These are phyloP conservation scores for Epicampocera succincta DNA, from an alignment of 2,888 invertebrate genomes.

Conservation along the genomic window DNA sequence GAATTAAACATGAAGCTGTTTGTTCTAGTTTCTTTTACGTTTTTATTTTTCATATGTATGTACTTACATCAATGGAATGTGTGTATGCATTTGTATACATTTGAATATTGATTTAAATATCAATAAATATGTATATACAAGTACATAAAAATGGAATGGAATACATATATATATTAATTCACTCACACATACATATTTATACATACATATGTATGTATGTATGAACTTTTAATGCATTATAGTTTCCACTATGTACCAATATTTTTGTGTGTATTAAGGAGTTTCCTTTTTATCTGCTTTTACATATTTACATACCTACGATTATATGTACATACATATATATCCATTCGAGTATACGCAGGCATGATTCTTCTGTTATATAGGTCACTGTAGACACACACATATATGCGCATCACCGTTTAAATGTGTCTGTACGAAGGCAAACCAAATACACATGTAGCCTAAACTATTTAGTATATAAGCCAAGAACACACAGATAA, in stretches of 20 bases:
- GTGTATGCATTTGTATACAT: neutral
- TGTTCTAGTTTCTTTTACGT: constrained; percentile 24
- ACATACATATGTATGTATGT: too few species aligned
- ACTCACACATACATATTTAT: neutral
- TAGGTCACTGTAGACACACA: constrained; percentile 51
- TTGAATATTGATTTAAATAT: constrained; percentile 18
- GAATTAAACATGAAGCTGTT: constrained; percentile 46
- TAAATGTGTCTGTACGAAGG: neutral
- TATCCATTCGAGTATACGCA: neutral
- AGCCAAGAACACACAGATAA: constrained; percentile 18
- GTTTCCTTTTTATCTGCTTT: constrained; percentile 36
- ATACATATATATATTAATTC: constrained; percentile 4
- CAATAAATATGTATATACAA: constrained; percentile 7
- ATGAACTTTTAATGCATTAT: neutral
- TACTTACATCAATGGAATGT: constrained; percentile 2
- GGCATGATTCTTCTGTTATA: constrained; percentile 37
- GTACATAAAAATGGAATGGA: too few species aligned
- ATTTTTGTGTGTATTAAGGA: constrained; percentile 24
- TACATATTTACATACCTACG: too few species aligned
- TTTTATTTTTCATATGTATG: neutral
- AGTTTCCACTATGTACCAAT: neutral
- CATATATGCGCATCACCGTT: neutral
- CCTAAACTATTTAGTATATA: constrained; percentile 29
- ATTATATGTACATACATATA: neutral
- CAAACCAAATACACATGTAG: neutral